phyloP scores from a whole-genome alignment of 2,797 vertebrate species.

The Chelon auratus region DNA sequence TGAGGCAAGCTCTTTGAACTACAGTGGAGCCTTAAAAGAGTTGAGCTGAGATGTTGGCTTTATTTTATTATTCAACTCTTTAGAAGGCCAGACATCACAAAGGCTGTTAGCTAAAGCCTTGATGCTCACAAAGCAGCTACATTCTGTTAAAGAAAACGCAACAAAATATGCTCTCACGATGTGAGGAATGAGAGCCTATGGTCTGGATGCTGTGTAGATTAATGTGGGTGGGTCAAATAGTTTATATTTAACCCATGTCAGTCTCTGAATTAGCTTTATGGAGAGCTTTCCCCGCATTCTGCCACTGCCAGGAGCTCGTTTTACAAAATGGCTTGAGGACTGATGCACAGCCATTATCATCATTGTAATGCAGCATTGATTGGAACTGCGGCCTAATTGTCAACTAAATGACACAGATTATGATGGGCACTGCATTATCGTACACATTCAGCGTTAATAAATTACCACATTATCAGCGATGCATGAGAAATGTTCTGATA shows the following conservation, averaged over 20 bases:
- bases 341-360: slow-evolving; percentile 24
- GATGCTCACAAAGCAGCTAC: neutral
- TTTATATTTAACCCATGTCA: slow-evolving; percentile 8
- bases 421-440: slow-evolving; percentile 33
- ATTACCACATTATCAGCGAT: slow-evolving; percentile 53
- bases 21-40: slow-evolving; percentile 4
- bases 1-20: slow-evolving; percentile 9
- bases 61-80: neutral
- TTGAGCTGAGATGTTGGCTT: neutral
- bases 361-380: slow-evolving; percentile 41
- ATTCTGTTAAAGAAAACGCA: neutral
- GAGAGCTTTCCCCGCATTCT: neutral
- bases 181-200: neutral
- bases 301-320: slow-evolving; percentile 28
- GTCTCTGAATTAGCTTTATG: slow-evolving; percentile 15
- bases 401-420: slow-evolving; percentile 60
- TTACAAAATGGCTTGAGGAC: slow-evolving; percentile 18
- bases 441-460: slow-evolving; percentile 44
- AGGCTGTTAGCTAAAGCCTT: too few species aligned
- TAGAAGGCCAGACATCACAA: too few species aligned
- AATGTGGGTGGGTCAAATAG: too few species aligned
- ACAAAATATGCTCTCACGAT: neutral
- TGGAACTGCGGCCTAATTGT: slow-evolving; percentile 47
- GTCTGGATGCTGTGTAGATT: neutral
- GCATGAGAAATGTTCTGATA: slow-evolving; percentile 44